These are phyloP conservation scores for Lasioglossum vierecki DNA, from an alignment of 2,888 invertebrate genomes.

Conservation along the genomic window DNA sequence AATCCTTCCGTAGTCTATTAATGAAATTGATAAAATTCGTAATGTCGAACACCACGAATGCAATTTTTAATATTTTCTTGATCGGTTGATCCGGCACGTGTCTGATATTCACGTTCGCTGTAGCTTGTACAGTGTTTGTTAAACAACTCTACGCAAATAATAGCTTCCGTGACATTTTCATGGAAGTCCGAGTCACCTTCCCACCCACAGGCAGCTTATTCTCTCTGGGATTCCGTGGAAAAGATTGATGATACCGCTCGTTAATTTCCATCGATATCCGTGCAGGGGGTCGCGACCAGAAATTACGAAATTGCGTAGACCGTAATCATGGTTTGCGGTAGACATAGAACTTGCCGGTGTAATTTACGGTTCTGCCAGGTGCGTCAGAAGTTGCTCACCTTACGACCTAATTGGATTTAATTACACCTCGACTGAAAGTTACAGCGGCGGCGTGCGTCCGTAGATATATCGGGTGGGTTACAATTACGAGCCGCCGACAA, in stretches of 20 bases:
- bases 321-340: constrained; percentile 56
- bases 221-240: background rate
- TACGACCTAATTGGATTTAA: constrained; percentile 74
- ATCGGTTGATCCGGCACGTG: background rate
- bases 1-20: background rate
- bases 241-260: background rate
- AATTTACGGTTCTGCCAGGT: constrained; percentile 69
- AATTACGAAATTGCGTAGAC: constrained; percentile 57
- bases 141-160: background rate
- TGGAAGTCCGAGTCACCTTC: background rate
- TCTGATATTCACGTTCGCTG: background rate
- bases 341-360: constrained; percentile 58
- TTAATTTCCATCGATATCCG: constrained; percentile 30
- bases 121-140: background rate
- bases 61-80: background rate
- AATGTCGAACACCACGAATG: background rate
- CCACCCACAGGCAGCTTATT: background rate
- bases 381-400: constrained; percentile 72
- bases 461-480: constrained; percentile 55
- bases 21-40: background rate
- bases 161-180: background rate
- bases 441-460: constrained; percentile 48
- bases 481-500: constrained; percentile 55
- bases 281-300: background rate
- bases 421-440: constrained; percentile 68